Evolutionary conservation across 1,140 invertebrate species (phyloP).

Genomic region (Tetragnatha versicolor): DNA sequence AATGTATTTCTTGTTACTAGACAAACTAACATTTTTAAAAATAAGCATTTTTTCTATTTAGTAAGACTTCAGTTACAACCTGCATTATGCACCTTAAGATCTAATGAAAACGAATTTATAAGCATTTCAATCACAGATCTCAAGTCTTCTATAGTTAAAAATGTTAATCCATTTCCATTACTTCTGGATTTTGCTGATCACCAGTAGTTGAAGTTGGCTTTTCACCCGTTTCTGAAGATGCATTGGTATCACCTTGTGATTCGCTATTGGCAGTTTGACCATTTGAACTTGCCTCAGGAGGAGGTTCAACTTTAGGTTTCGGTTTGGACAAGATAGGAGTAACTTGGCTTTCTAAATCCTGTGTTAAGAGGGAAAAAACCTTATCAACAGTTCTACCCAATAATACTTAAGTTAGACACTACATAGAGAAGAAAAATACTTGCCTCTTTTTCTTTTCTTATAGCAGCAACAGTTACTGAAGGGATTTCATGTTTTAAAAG

Average conservation of each 20-base stretch:
- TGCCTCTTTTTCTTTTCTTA: slow-evolving; percentile 77
- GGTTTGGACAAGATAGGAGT: slow-evolving; percentile 83
- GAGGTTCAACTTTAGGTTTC: slow-evolving; percentile 75
- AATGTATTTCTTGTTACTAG: no score
- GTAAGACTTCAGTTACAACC: slow-evolving; percentile 39
- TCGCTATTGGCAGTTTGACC: slow-evolving; percentile 34
- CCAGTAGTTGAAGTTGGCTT: not conserved
- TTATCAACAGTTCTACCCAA: no score
- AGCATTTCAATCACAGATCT: slow-evolving; percentile 43
- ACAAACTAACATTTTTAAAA: no score
- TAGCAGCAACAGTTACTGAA: slow-evolving; percentile 77
- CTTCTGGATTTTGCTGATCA: slow-evolving; percentile 18
- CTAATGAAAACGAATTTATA: slow-evolving; percentile 22
- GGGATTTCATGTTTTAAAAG: slow-evolving; percentile 70
- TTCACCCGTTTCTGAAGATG: not conserved
- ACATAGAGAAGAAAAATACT: no score
- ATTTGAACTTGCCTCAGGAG: slow-evolving; percentile 58
- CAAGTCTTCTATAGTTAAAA: not conserved
- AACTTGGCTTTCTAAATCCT: slow-evolving; percentile 75
- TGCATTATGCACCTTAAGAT: slow-evolving; percentile 35
- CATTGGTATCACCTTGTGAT: slow-evolving; percentile 6
- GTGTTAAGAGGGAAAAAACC: no score
- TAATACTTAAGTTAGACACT: no score
- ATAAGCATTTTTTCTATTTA: slow-evolving; percentile 15
- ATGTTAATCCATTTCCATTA: slow-evolving; percentile 45